Evolutionary conservation across 2,113 vertebrate genomes (phyloP).

Genomic region (Chaetura pelagica): DNA sequence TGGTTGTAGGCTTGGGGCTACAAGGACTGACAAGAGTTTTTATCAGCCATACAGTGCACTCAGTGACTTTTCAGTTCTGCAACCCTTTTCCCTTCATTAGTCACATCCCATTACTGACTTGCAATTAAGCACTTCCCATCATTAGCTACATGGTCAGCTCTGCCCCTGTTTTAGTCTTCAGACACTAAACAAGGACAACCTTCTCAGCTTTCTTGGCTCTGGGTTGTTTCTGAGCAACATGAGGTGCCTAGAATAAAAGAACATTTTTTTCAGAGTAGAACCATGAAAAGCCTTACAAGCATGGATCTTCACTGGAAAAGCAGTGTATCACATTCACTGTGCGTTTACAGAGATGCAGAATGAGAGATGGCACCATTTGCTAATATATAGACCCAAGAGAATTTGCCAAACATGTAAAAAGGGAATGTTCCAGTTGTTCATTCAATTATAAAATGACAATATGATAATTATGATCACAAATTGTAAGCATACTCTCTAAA

Average conservation of each 20-base stretch:
- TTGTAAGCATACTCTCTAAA: background rate
- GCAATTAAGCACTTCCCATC: background rate
- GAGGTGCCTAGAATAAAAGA: background rate
- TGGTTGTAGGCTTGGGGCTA: background rate
- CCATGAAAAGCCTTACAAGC: background rate
- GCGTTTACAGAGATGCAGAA: background rate
- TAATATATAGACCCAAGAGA: background rate
- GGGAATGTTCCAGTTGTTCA: background rate
- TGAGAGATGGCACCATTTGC: background rate
- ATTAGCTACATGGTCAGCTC: background rate
- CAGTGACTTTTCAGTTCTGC: background rate
- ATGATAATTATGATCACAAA: background rate
- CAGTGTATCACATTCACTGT: background rate
- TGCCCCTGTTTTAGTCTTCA: background rate
- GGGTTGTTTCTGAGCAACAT: background rate
- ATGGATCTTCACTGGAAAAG: background rate
- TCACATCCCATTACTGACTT: background rate
- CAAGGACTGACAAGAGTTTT: background rate
- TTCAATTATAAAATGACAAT: background rate
- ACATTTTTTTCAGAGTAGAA: background rate
- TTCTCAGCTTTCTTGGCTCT: background rate
- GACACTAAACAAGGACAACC: background rate
- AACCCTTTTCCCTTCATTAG: background rate
- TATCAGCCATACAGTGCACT: background rate
- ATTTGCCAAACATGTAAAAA: background rate